Evolutionary conservation across 2,888 invertebrate genomes (phyloP).

Genomic region (Abrostola triplasia): DNA sequence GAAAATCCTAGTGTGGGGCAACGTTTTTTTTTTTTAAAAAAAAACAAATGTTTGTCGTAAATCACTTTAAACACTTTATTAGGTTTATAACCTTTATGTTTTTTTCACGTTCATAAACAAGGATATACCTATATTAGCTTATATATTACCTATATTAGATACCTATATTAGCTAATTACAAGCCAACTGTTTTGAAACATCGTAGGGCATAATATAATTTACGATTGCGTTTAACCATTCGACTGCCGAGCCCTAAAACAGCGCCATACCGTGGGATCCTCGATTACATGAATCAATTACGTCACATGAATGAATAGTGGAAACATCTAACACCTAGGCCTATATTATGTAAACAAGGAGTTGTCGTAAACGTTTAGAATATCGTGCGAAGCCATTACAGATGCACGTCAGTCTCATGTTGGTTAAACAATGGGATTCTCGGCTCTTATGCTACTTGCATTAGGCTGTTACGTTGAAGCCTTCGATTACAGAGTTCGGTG

Average conservation of each 20-base stretch:
- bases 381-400: slow-evolving; percentile 58
- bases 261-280: slow-evolving; percentile 21
- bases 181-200: too few species aligned
- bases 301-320: slow-evolving; percentile 10
- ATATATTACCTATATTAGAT: too few species aligned
- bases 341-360: slow-evolving; percentile 58
- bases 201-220: too few species aligned
- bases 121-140: too few species aligned
- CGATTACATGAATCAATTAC: slow-evolving; percentile 15
- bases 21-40: too few species aligned
- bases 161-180: too few species aligned
- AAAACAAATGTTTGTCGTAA: too few species aligned
- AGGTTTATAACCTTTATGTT: too few species aligned
- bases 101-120: too few species aligned
- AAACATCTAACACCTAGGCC: slow-evolving; percentile 14
- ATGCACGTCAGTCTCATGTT: slow-evolving; percentile 37
- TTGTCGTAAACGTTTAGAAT: slow-evolving; percentile 41
- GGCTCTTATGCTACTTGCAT: slow-evolving; percentile 59
- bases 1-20: too few species aligned
- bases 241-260: slow-evolving; percentile 11
- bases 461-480: slow-evolving; percentile 53
- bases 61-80: too few species aligned
- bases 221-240: neutral
- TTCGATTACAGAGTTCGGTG: slow-evolving; percentile 62
- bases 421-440: slow-evolving; percentile 63